phyloP scores from a whole-genome alignment of 30 jellyfish, hydroid and myxozoan species.

The Turritopsis rubra region DNA sequence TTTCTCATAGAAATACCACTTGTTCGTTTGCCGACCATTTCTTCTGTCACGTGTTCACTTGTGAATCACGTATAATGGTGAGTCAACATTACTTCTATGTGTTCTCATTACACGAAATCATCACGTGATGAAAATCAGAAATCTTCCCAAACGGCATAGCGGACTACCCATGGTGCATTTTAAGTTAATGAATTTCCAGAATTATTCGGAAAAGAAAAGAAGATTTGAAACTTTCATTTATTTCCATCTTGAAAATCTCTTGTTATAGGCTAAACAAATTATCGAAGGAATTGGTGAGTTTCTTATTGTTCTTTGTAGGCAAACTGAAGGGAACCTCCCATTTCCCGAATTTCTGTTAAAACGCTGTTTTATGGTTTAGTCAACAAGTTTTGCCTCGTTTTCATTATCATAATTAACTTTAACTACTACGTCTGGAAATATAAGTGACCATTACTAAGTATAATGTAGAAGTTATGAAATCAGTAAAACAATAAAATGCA shows the following conservation, averaged over 20 bases:
- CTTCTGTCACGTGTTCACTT: conserved; percentile 72
- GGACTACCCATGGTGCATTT: no score
- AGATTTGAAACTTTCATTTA: neutral
- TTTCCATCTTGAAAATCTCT: neutral
- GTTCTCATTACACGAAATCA: no score
- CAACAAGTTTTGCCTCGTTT: no score
- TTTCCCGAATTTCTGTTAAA: neutral
- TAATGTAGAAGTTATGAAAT: no score
- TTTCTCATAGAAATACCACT: conserved; percentile 64
- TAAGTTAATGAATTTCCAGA: no score
- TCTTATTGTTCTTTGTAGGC: neutral
- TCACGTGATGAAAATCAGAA: no score
- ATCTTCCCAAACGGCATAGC: no score
- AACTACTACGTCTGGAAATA: no score
- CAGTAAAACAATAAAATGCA: no score
- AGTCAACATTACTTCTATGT: neutral
- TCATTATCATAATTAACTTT: no score
- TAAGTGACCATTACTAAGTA: no score
- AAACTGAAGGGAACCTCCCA: neutral
- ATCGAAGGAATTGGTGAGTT: conserved; percentile 64
- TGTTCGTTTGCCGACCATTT: conserved; percentile 87
- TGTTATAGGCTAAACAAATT: conserved; percentile 53
- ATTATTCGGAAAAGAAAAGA: no score
- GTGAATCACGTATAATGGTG: conserved; percentile 52
- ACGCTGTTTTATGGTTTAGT: neutral